Base-by-base conservation (phyloP, 1,140 invertebrate genomes). In the Lepidotrigona ventralis region DNA sequence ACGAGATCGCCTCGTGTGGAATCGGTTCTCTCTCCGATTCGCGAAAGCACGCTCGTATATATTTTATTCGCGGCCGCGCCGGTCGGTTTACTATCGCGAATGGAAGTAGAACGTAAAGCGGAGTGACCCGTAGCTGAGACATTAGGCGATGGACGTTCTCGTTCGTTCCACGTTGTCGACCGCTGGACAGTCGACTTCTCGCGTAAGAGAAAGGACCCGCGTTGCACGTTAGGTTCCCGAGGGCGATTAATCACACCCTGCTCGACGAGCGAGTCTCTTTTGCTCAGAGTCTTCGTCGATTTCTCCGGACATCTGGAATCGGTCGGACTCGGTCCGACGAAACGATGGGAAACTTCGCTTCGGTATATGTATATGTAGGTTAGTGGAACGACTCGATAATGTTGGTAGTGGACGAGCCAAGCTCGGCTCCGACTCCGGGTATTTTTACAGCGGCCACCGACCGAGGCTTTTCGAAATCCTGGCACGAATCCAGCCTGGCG, bases 51-150 rank as follows among this genome's bases (percentile, higher is more conserved):
- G 46, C 54, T 58, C 86, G 56, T 80, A 46, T 46, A 46, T 46
- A 77, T 80, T 80, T 84, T 71, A 81, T 19, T 68, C 54, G 26
- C n/a, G 39, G 39, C 39, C 54, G 26, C 19, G 58, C 19, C 12
- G 53, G 33, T 15, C 73, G 56, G 33, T 68, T 68, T 54, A 63
- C 29, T 51, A 19, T 66, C 63, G 53, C 68, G 26, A 1, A 14
- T 17, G 72, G 46, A 74, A 82, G 72, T 64, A 82, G 70, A 56
- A 70, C 85, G 78, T 64, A 56, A 74, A 60, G 74, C 85, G 60
- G n/a, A 60, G 21, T 33, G 33, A 33, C 26, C 29, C 53, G 39
- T 69, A 21, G 29, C 56, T 14, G 33, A 64, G 17, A 26, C 75
- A 79, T 87, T 79, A 58, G 46, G 53, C 39, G 60, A 19, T n/a